Percentiles rank a stretch among this genome's conserved stretches.
Evolutionary conservation across 1,140 invertebrate species (phyloP).

Genomic region (Drosophila malerkotliana): DNA sequence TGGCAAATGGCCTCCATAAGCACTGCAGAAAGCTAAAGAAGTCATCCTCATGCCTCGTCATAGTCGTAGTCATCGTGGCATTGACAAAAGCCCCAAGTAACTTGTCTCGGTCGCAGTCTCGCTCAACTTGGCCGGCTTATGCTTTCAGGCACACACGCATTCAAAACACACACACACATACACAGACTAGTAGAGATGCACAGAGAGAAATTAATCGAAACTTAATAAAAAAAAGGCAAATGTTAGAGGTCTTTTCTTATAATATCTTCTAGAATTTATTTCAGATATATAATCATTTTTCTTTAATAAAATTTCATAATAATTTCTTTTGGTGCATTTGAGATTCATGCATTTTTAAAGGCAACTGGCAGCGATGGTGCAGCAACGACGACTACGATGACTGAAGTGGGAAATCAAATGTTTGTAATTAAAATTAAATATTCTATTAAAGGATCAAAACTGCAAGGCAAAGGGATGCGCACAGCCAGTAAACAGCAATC

Average conservation of each 20-base stretch:
- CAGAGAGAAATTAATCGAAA: background rate
- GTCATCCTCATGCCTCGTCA: constrained; percentile 12
- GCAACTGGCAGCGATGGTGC: constrained; percentile 11
- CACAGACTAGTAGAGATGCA: background rate
- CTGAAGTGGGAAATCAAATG: constrained; percentile 82
- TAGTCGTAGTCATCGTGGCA: constrained; percentile 35
- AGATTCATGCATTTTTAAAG: constrained; percentile 70
- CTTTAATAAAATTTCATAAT: background rate
- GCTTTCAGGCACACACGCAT: constrained; percentile 67
- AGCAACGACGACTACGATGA: constrained; percentile 40
- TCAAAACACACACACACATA: constrained; percentile 66
- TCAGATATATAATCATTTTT: background rate
- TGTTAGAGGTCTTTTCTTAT: too few relatives aligned
- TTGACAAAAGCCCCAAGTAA: constrained; percentile 59
- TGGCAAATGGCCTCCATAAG: constrained; percentile 17
- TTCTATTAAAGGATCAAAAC: constrained; percentile 82
- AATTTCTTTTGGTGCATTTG: constrained; percentile 12
- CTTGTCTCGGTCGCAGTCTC: constrained; percentile 44
- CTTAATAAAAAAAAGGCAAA: background rate
- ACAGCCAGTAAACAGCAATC: constrained; percentile 71
- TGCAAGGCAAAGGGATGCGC: constrained; percentile 72
- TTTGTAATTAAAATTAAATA: constrained; percentile 83
- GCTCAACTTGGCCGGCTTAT: constrained; percentile 66
- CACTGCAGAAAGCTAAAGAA: constrained; percentile 5
- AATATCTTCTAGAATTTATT: too few relatives aligned